Conservation (phyloP, 2,113 vertebrate species). For the Tapirus terrestris region DNA sequence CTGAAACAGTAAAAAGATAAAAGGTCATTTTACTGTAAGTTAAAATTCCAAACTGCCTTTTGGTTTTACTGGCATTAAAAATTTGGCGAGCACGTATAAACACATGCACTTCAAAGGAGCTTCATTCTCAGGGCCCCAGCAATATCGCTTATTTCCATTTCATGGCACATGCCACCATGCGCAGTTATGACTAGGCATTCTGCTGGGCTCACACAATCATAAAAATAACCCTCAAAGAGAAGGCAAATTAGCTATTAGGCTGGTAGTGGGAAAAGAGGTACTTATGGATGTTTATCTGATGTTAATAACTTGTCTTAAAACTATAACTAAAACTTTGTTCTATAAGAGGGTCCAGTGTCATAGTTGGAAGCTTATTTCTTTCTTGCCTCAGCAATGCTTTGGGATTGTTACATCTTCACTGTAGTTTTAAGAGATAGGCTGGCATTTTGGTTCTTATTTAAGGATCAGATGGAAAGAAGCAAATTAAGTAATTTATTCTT, state of each 20-base stretch:
- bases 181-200: constrained; percentile 50
- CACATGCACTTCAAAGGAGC: constrained; percentile 67
- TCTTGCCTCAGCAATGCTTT: not conserved
- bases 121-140: constrained; percentile 3
- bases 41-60: constrained; percentile 63
- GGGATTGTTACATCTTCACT: not conserved
- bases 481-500: constrained; percentile 6
- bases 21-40: constrained; percentile 71
- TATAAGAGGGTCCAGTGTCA: not conserved
- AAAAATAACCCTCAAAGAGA: constrained; percentile 41
- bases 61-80: constrained; percentile 73
- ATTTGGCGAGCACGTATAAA: constrained; percentile 65
- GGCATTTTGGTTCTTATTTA: constrained; percentile 29
- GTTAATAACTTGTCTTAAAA: constrained; percentile 22
- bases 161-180: not conserved
- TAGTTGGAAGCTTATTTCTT: not conserved
- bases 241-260: constrained; percentile 24
- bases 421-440: not conserved
- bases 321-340: constrained; percentile 38
- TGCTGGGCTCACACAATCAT: not conserved
- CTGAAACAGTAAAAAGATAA: constrained; percentile 73
- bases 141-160: constrained; percentile 54
- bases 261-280: not conserved
- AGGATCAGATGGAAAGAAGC: not conserved
- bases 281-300: not conserved